Evolutionary conservation across 2,797 vertebrate genomes (phyloP).

Genomic region (Orientallactaga sibirica): DNA sequence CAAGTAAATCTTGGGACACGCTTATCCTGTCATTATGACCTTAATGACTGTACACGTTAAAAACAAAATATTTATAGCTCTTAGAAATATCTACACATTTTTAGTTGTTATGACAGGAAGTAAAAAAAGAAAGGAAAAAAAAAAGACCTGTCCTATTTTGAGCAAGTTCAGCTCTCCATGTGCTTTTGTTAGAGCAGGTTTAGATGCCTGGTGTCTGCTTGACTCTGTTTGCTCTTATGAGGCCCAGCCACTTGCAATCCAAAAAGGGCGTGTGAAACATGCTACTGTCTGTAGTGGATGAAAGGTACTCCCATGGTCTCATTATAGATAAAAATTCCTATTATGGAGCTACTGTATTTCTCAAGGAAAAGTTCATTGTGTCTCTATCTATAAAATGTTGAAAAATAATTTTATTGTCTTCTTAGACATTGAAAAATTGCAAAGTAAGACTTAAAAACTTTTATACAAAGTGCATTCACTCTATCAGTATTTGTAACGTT

Average conservation of each 20-base stretch:
- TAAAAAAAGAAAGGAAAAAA: neutral
- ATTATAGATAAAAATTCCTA: neutral
- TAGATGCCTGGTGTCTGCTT: neutral
- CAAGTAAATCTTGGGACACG: neutral
- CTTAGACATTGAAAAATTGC: slow-evolving; percentile 52
- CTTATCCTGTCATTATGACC: neutral
- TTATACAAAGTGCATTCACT: slow-evolving; percentile 46
- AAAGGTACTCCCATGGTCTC: neutral
- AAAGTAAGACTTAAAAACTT: slow-evolving; percentile 51
- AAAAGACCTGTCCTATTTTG: neutral
- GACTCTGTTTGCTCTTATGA: neutral
- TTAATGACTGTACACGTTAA: neutral
- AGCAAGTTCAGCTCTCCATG: neutral
- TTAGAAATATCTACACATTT: neutral
- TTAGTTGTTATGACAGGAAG: neutral
- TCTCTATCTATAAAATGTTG: slow-evolving; percentile 48
- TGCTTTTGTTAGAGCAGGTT: neutral
- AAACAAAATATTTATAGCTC: neutral
- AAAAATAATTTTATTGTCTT: slow-evolving; percentile 40
- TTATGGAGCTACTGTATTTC: neutral
- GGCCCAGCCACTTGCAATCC: neutral
- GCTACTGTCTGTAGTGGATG: neutral
- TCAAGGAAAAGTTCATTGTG: neutral
- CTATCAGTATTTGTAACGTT: slow-evolving; percentile 73
- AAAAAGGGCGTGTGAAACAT: neutral